These are phyloP conservation scores for Chaetura pelagica DNA, from an alignment of 2,113 vertebrate genomes.

Conservation along the genomic window DNA sequence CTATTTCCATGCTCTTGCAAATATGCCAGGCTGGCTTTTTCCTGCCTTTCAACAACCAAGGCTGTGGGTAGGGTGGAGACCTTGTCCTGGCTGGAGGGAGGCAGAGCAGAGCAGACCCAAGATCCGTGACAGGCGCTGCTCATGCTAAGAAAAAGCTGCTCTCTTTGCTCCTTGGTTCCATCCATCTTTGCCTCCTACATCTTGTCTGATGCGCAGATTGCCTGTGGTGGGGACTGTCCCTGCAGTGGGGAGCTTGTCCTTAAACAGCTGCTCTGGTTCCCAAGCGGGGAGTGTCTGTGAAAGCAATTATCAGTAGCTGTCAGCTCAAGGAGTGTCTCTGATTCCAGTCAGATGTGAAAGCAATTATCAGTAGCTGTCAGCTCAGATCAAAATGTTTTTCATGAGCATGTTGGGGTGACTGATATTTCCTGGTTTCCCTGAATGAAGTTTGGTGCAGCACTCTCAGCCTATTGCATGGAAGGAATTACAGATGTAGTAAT, in stretches of 20 bases:
- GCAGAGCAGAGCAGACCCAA: not conserved
- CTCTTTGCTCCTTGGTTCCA: not conserved
- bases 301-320: not conserved
- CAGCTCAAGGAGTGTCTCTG: not conserved
- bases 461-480: not conserved
- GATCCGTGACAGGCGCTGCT: not conserved
- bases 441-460: not conserved
- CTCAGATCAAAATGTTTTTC: not conserved
- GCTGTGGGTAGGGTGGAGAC: rapidly evolving
- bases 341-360: too few relatives aligned
- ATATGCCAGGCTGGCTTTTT: not conserved
- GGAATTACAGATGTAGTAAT: not conserved
- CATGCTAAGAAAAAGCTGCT: not conserved
- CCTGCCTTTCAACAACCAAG: not conserved
- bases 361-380: not conserved
- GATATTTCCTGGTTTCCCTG: not conserved
- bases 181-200: not conserved
- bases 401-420: not conserved
- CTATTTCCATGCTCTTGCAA: not conserved
- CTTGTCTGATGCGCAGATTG: rapidly evolving
- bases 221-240: not conserved
- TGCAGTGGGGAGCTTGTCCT: not conserved
- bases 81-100: not conserved
- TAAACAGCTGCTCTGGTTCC: not conserved
- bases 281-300: not conserved